Conservation (phyloP, 2,113 vertebrate species). For the Pseudopodoces humilis region DNA sequence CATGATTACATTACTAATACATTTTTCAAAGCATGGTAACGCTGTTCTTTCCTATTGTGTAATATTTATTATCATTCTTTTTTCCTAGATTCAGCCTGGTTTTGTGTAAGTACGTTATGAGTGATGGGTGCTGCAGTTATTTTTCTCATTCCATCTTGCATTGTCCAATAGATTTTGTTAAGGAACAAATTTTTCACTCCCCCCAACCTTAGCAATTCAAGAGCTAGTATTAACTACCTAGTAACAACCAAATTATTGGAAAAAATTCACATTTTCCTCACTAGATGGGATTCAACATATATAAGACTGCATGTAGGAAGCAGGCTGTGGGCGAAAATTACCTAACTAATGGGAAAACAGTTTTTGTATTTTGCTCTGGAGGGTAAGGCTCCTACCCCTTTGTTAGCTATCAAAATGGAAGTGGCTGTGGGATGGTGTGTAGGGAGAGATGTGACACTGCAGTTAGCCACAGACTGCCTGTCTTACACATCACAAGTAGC, state of each 20-base stretch:
- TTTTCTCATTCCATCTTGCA: neutral
- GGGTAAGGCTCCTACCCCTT: neutral
- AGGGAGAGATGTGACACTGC: neutral
- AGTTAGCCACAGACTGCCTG: neutral
- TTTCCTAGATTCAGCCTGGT: neutral
- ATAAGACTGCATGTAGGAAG: neutral
- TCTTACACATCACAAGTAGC: neutral
- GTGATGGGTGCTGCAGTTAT: neutral
- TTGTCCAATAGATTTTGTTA: neutral
- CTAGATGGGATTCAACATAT: neutral
- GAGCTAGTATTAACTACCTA: neutral
- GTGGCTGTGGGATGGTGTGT: neutral
- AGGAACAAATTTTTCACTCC: neutral
- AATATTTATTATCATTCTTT: slow-evolving; percentile 28
- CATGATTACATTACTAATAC: neutral
- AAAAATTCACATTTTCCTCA: neutral
- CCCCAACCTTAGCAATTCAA: neutral
- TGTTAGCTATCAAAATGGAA: neutral
- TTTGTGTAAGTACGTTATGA: neutral
- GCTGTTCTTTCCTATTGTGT: neutral
- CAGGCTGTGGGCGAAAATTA: neutral
- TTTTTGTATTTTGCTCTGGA: neutral
- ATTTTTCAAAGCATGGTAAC: slow-evolving; percentile 16
- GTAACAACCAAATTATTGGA: neutral
- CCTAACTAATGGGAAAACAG: neutral